phyloP scores from a whole-genome alignment of 2,113 vertebrate species.

The Anolis sagrei region DNA sequence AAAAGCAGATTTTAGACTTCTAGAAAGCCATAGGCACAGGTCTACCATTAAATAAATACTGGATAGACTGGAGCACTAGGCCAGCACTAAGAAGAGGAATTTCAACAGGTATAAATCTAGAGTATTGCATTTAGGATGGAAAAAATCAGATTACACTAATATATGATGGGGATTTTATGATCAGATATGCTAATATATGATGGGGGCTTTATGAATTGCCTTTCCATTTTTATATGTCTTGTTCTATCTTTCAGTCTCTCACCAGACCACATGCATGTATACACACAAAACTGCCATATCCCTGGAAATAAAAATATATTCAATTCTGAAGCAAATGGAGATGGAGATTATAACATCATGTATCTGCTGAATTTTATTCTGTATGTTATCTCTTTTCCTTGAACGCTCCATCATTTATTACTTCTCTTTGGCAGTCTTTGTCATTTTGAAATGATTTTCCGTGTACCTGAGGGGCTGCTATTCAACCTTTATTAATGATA shows the following conservation, averaged over 20 bases:
- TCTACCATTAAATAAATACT: too few species aligned
- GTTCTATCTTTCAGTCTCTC: too few species aligned
- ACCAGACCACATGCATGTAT: neutral
- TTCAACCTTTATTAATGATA: slow-evolving; percentile 40
- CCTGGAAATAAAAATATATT: neutral
- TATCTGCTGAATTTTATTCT: slow-evolving; percentile 2
- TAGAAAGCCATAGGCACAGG: too few species aligned
- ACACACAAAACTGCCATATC: neutral
- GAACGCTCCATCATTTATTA: slow-evolving; percentile 29
- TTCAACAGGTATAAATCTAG: too few species aligned
- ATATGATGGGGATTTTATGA: too few species aligned
- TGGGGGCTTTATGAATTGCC: neutral
- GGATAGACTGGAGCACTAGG: too few species aligned
- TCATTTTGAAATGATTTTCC: slow-evolving; percentile 38
- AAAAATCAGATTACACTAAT: too few species aligned
- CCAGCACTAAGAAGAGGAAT: too few species aligned
- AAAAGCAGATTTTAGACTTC: too few species aligned
- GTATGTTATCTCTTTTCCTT: slow-evolving; percentile 35
- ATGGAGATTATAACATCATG: slow-evolving; percentile 1
- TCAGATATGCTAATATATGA: too few species aligned
- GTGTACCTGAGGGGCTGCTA: slow-evolving; percentile 24
- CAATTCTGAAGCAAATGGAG: slow-evolving; percentile 42
- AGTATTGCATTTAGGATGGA: too few species aligned
- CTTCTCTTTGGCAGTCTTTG: slow-evolving; percentile 1
- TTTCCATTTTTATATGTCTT: neutral